Base-by-base conservation (phyloP, 2,888 invertebrate species). In the Dilophus febrilis region DNA sequence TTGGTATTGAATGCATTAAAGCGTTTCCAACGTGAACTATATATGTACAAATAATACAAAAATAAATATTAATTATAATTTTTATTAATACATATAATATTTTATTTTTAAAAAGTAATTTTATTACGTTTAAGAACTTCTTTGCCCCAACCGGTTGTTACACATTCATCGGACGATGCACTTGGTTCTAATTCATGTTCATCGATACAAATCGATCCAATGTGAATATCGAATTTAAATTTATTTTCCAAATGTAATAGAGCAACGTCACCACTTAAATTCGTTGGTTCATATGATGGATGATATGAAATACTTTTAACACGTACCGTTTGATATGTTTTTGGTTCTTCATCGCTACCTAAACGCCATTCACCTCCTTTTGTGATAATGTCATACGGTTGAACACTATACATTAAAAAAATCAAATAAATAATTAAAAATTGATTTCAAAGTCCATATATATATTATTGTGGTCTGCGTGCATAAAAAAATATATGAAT, bases 291-390 rank as follows among this genome's bases (percentile, higher is more conserved):
- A 63, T 77, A 85, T 39, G 61, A 65, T 0, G 86, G 84, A 59
- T 86, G 85, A 2, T 73, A 57, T 1, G 75, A 67, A 41, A 85
- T 75, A 3, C 68, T 68, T 17, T 72, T 71, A 10, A 82, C 84
- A 37, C 75, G 73, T 0, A 77, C 68, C 40, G 83, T 76, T 58
- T 85, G 81, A 71, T 79, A 82, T 0, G 82, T 77, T 12, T 80
- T 63, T 0, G 83, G 84, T 49, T 85, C 84, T 38, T 79, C 80
- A 46, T 81, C 82, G 49, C 80, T 76, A 34, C 82, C 83, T 3
- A 86, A 65, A 52, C 81, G 80, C 82, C 83, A 85, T 70, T 83
- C 84, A 1, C 86, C 86, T 1, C 77, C 77, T 54, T 85, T 84
- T 48, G 85, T 72, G 1, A 79, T 66, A 0, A 85, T 65, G 53